Evolutionary conservation across 2,797 vertebrate species (phyloP).

Genomic region (Eulemur coronatus): DNA sequence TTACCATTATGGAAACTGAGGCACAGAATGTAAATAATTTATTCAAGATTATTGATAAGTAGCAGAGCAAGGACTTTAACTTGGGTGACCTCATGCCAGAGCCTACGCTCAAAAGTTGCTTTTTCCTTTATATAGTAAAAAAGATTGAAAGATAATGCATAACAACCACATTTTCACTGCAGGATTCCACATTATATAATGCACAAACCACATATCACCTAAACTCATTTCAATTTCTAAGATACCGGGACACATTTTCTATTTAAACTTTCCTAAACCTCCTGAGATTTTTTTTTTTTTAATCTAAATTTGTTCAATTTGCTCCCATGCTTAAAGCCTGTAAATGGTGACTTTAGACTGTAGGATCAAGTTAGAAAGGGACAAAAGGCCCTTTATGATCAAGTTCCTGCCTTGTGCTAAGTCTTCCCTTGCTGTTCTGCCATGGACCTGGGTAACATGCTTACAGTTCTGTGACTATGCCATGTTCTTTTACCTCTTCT

Average conservation of each 20-base stretch:
- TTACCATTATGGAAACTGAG: neutral
- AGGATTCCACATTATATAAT: neutral
- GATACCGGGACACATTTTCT: neutral
- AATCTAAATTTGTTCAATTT: neutral
- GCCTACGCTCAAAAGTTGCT: neutral
- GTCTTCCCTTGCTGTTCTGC: neutral
- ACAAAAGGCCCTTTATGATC: neutral
- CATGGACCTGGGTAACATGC: neutral
- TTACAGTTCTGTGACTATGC: neutral
- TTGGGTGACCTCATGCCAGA: neutral
- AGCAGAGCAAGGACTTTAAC: neutral
- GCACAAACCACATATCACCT: neutral
- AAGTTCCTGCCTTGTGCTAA: neutral
- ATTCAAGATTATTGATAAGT: neutral
- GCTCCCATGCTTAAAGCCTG: neutral
- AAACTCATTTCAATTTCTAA: neutral
- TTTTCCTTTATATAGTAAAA: constrained; percentile 14
- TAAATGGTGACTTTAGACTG: neutral
- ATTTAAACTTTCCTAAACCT: neutral
- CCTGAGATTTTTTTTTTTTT: neutral
- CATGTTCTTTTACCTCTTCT: neutral
- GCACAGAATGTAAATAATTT: neutral
- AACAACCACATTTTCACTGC: neutral
- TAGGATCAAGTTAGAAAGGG: neutral
- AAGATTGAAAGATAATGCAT: neutral